phyloP scores from a whole-genome alignment of 2,113 vertebrate genomes.

The Petrocephalus zakoni region DNA sequence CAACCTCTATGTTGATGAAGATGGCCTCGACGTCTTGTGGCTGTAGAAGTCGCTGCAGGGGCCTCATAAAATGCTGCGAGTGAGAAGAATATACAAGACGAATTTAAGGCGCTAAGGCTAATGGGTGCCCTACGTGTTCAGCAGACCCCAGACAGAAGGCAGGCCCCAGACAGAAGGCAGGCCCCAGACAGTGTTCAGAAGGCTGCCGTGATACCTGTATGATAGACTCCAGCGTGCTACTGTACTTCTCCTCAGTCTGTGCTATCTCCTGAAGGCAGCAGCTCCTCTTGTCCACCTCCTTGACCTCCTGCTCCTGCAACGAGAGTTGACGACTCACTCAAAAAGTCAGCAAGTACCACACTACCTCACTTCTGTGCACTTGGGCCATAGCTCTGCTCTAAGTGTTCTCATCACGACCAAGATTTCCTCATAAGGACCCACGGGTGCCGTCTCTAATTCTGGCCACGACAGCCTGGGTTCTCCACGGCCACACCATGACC shows the following conservation, averaged over 20 bases:
- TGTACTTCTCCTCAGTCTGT: constrained; percentile 86
- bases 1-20: constrained; percentile 9
- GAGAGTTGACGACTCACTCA: not conserved
- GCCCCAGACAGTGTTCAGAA: too few species aligned
- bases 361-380: not conserved
- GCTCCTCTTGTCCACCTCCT: constrained; percentile 71
- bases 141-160: not conserved
- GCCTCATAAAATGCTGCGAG: constrained; percentile 2
- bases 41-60: not conserved
- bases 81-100: not conserved
- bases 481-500: not conserved
- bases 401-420: not conserved
- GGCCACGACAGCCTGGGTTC: not conserved
- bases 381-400: not conserved
- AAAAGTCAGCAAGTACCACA: not conserved
- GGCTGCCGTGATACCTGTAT: constrained; percentile 72
- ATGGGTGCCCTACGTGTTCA: not conserved
- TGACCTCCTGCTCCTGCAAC: constrained; percentile 60
- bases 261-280: constrained; percentile 83
- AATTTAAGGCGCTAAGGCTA: not conserved
- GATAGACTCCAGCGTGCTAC: constrained; percentile 75
- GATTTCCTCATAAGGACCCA: not conserved
- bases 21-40: constrained; percentile 1
- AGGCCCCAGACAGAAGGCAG: not conserved
- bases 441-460: not conserved